Percentiles rank a stretch among this genome's conserved stretches.
Conservation (phyloP, 2,113 vertebrate genomes). For the Peromyscus polionotus region DNA sequence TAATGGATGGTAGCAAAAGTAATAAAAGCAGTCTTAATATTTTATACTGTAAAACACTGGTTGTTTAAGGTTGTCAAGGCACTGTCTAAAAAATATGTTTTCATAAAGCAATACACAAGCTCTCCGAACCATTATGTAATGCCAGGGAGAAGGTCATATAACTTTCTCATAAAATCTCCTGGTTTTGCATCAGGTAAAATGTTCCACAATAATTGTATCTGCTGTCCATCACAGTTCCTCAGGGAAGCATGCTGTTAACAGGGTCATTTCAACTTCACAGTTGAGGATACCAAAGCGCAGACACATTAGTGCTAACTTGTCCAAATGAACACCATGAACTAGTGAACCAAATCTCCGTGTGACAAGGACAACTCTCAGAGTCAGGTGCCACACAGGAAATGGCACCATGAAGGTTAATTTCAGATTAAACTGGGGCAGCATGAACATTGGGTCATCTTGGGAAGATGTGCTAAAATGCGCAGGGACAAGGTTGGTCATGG, state of each 20-base stretch:
- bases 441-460: constrained; percentile 60
- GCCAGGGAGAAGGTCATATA: constrained; percentile 59
- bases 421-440: constrained; percentile 65
- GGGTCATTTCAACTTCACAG: constrained; percentile 78
- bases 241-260: constrained; percentile 66
- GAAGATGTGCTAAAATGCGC: constrained; percentile 70
- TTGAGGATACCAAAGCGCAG: constrained; percentile 60
- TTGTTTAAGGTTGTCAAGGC: constrained; percentile 57
- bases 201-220: constrained; percentile 69
- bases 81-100: constrained; percentile 77
- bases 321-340: constrained; percentile 77
- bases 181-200: constrained; percentile 72
- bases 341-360: constrained; percentile 75
- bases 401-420: constrained; percentile 78
- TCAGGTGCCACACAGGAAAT: constrained; percentile 69
- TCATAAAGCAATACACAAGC: constrained; percentile 69
- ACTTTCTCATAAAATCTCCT: constrained; percentile 66
- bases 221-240: constrained; percentile 74
- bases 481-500: constrained; percentile 76
- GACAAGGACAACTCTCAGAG: constrained; percentile 71
- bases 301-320: constrained; percentile 78
- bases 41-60: constrained; percentile 54
- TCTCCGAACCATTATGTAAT: constrained; percentile 66
- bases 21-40: constrained; percentile 73
- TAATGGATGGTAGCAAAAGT: constrained; percentile 41